Evolutionary conservation across 2,888 invertebrate species (phyloP), one percentile per base, ranked within the genome.

Genomic region (Minunthozetes semirufus): DNA sequence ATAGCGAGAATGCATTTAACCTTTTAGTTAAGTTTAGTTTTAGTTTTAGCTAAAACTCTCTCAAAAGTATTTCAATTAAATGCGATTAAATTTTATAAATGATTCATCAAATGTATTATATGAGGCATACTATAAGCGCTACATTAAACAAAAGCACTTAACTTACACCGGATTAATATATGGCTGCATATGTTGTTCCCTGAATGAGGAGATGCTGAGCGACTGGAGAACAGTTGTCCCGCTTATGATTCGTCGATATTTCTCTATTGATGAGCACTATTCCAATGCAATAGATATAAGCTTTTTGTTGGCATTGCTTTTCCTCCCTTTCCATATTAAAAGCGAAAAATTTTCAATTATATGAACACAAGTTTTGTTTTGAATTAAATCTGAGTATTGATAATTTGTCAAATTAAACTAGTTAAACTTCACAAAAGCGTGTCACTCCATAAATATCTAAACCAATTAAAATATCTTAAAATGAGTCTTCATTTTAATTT

Each of bases 31-130:
- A 46, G 15, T 46, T 15, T 11, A 11, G 11, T 11, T 15, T 48
- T 48, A 17, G 3, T 15, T 48, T 17, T 15, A 15, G 48, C 48
- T 48, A 48, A 48, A 48, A 48, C 17, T 48, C 48, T 15, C 48
- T 48, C n/a, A 48, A 59, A 59, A 22, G 17, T 59, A 59, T 59
- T 59, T 59, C 59, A 59, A 59, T 59, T 59, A 59, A 59, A 59
- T 17, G 22, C 59, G 19, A 59, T 59, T 59, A 59, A 59, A 59
- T 59, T 22, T 33, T 33, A 33, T 59, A 59, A 59, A 59, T 59
- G 59, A 59, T 59, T 59, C 59, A 59, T 59, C 59, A 59, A 59
- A 59, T 59, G 59, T 22, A 59, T 59, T 59, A 59, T 59, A 59
- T 59, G 22, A 59, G 59, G 59, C 59, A 59, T 59, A 17, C 19